Percentiles rank a stretch among this genome's conserved stretches.
Evolutionary conservation across 2,888 invertebrate species (phyloP).

Genomic region (Eilema griseolum): DNA sequence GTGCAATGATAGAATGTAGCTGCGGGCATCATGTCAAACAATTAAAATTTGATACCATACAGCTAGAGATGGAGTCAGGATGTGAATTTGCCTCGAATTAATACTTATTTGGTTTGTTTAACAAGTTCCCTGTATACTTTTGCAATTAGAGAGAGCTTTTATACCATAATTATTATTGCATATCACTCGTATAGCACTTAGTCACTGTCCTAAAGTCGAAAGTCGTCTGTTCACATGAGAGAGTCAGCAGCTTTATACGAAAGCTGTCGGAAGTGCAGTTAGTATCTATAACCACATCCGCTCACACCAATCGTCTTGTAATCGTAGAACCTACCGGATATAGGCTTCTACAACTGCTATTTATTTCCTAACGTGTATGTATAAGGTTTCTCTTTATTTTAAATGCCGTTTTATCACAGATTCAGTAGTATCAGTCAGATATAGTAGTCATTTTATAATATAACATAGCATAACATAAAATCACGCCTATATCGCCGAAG

Average conservation of each 20-base stretch:
- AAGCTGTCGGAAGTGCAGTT: slow-evolving; percentile 28
- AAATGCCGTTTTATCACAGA: neutral
- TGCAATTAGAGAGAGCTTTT: neutral
- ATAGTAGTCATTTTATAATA: too few species aligned
- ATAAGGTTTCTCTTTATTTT: neutral
- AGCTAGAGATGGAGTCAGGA: neutral
- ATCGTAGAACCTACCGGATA: slow-evolving; percentile 50
- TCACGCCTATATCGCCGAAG: too few species aligned
- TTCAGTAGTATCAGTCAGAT: neutral
- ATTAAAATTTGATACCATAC: neutral
- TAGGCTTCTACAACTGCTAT: slow-evolving; percentile 25
- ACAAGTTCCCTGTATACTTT: neutral
- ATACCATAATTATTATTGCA: neutral
- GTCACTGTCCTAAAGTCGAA: neutral
- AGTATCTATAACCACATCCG: slow-evolving; percentile 52
- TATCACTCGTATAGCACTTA: neutral
- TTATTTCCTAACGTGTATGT: neutral
- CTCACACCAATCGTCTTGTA: slow-evolving; percentile 35
- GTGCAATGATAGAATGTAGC: too few species aligned
- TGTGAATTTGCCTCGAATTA: neutral
- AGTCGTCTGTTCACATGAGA: neutral
- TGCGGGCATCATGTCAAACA: too few species aligned
- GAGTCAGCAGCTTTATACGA: slow-evolving; percentile 14
- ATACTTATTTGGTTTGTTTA: neutral
- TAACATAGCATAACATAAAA: too few species aligned